phyloP scores from a whole-genome alignment of 1,140 invertebrate genomes.

The Anastatus disparis region DNA sequence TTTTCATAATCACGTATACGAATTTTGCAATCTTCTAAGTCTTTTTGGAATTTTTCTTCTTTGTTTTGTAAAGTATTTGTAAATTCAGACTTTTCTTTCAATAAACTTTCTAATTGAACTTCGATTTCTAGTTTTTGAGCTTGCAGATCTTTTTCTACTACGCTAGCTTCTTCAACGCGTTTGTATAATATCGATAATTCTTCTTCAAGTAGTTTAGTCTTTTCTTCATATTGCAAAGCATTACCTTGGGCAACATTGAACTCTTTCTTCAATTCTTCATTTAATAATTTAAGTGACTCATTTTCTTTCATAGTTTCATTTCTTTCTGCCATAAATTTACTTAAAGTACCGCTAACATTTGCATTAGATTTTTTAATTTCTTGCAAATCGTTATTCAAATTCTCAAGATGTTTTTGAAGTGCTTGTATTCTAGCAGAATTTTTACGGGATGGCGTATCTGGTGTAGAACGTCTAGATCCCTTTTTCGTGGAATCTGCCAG shows the following conservation, averaged over 20 bases:
- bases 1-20: constrained; percentile 40
- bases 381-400: constrained; percentile 32
- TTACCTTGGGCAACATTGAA: constrained; percentile 7
- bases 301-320: background rate
- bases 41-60: constrained; percentile 10
- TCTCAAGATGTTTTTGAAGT: constrained; percentile 36
- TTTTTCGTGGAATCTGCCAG: background rate
- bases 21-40: constrained; percentile 33
- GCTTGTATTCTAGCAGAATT: constrained; percentile 30
- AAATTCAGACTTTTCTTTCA: constrained; percentile 27
- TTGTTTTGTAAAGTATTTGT: background rate
- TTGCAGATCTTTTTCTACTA: constrained; percentile 25
- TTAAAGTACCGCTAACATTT: background rate
- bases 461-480: constrained; percentile 3
- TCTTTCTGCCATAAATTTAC: constrained; percentile 9
- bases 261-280: constrained; percentile 40
- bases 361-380: constrained; percentile 7
- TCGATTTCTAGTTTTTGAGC: constrained; percentile 42
- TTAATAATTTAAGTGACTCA: constrained; percentile 2
- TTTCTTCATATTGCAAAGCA: constrained; percentile 25
- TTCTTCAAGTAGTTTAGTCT: constrained; percentile 45
- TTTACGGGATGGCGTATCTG: background rate
- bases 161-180: constrained; percentile 38
- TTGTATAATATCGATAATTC: constrained; percentile 43
- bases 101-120: constrained; percentile 32